Evolutionary conservation across 2,888 invertebrate species (phyloP).

Genomic region (Lymantria dispar): DNA sequence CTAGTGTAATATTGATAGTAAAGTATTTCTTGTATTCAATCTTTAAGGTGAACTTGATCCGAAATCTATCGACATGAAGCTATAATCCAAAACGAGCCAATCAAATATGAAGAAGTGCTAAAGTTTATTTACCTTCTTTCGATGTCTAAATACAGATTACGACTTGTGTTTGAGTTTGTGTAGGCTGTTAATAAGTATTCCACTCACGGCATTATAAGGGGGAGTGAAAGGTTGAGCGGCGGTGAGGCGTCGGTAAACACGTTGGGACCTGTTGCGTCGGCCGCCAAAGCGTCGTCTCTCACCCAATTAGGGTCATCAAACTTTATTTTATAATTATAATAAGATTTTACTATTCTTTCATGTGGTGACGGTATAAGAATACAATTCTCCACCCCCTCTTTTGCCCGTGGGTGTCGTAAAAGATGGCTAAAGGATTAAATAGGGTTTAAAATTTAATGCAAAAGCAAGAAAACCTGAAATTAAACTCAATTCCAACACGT

Average conservation of each 20-base stretch:
- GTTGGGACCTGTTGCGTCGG: conserved; percentile 26
- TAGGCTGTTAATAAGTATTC: conserved; percentile 29
- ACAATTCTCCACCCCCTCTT: too few relatives aligned
- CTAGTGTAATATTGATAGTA: too few relatives aligned
- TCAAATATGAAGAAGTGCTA: not conserved
- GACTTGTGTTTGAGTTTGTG: conserved; percentile 17
- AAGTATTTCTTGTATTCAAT: not conserved
- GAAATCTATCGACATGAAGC: not conserved
- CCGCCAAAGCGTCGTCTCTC: not conserved
- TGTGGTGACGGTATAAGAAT: too few relatives aligned
- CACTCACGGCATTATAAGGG: conserved; percentile 17
- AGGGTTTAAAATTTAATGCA: too few relatives aligned
- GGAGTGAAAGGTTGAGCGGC: conserved; percentile 7
- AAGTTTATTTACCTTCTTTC: not conserved
- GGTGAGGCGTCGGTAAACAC: conserved; percentile 16
- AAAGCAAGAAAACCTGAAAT: too few relatives aligned
- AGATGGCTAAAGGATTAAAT: too few relatives aligned
- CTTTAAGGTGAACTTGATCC: not conserved
- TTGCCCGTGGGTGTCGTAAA: too few relatives aligned
- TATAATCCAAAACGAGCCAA: not conserved
- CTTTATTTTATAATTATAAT: too few relatives aligned
- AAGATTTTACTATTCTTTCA: too few relatives aligned
- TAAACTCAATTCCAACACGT: too few relatives aligned
- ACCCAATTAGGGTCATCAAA: not conserved
- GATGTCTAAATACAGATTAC: conserved; percentile 3